phyloP scores from a whole-genome alignment of 2,113 vertebrate genomes.

The Spea multiplicata region DNA sequence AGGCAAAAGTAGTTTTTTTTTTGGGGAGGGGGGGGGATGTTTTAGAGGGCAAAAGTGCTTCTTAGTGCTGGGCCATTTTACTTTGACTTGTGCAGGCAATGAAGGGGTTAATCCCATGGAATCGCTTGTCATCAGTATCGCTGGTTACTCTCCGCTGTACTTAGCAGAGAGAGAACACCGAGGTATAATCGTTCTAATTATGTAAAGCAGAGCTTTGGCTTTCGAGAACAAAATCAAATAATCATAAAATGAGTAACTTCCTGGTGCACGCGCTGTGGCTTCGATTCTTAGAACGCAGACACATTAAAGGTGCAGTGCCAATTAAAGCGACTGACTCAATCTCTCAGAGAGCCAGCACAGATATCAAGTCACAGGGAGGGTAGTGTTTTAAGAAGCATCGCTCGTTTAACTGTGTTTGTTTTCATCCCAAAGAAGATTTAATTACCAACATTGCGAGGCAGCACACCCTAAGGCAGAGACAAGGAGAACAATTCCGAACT shows the following conservation, averaged over 20 bases:
- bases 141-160: slow-evolving; percentile 5
- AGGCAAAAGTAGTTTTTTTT: neutral
- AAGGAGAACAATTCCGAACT: neutral
- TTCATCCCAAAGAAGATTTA: neutral
- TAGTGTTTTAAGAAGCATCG: neutral
- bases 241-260: slow-evolving; percentile 28
- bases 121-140: slow-evolving; percentile 5
- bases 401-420: neutral
- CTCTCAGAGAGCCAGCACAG: neutral
- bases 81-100: neutral
- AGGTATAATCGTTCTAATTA: slow-evolving; percentile 34
- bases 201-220: slow-evolving; percentile 23
- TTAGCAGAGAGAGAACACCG: slow-evolving; percentile 17
- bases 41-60: slow-evolving; percentile 1
- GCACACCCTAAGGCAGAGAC: neutral
- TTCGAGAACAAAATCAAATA: slow-evolving; percentile 31
- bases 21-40: neutral
- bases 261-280: slow-evolving; percentile 22
- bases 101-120: slow-evolving; percentile 12
- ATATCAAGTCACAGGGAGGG: neutral
- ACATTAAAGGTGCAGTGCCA: slow-evolving; percentile 24
- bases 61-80: neutral
- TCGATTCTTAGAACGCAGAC: slow-evolving; percentile 27
- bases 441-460: neutral
- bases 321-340: slow-evolving; percentile 12